A percentile compares a stretch with the other conserved stretches of the same genome.
phyloP scores from a whole-genome alignment of 2,888 invertebrate species.

The Syrista parreyssii region DNA sequence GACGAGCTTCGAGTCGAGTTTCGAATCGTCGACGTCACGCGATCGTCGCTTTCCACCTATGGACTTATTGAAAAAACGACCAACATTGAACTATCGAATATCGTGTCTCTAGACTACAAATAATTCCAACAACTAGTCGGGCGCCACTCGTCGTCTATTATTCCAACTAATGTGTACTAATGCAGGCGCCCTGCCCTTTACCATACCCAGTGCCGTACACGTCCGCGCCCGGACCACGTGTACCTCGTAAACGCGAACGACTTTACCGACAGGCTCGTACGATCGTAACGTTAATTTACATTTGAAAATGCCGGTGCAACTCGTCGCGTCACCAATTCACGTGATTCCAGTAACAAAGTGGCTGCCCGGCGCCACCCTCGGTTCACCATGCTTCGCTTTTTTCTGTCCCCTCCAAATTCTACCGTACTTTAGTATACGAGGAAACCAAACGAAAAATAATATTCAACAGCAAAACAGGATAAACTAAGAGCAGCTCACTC shows the following conservation, averaged over 20 bases:
- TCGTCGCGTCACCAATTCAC: neutral
- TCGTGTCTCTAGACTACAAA: slow-evolving; percentile 52
- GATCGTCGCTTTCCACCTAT: slow-evolving; percentile 16
- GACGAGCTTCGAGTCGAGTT: neutral
- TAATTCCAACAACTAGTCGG: slow-evolving; percentile 62
- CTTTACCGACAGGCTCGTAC: too few relatives aligned
- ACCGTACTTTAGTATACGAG: too few relatives aligned
- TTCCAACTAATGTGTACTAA: slow-evolving; percentile 62
- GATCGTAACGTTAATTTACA: too few relatives aligned
- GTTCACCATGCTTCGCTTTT: slow-evolving; percentile 26
- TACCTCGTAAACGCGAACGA: neutral
- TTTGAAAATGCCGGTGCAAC: too few relatives aligned
- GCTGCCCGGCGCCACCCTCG: slow-evolving; percentile 52
- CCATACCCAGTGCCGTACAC: slow-evolving; percentile 10
- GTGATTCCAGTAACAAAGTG: slow-evolving; percentile 41
- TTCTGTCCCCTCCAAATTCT: neutral
- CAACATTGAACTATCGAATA: slow-evolving; percentile 61
- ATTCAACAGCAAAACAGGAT: too few relatives aligned
- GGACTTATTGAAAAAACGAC: slow-evolving; percentile 49
- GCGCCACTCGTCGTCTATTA: slow-evolving; percentile 49
- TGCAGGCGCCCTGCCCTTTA: slow-evolving; percentile 58
- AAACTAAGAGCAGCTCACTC: too few relatives aligned
- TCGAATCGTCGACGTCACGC: neutral
- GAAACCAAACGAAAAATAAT: too few relatives aligned
- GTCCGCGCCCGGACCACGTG: neutral